Conservation (phyloP, 37 sponge, comb jelly and placozoan species). For the Bolinopsis microptera region DNA sequence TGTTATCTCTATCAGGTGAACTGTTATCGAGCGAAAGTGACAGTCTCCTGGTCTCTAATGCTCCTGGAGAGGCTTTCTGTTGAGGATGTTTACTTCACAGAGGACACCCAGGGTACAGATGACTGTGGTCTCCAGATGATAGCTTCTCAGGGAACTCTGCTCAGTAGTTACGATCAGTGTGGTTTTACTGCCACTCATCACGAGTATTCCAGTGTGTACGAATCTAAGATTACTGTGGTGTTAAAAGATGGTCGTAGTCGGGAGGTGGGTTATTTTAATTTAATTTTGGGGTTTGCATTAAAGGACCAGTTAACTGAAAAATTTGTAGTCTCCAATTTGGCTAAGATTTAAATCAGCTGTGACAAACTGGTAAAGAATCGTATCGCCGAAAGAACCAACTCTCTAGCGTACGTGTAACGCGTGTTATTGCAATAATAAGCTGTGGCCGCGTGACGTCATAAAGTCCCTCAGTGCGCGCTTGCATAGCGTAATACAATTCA, state of each 20-base stretch:
- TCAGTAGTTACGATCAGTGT: conserved; percentile 9
- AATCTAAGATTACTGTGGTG: not conserved
- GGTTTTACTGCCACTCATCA: not conserved
- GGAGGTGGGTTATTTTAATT: too few species aligned
- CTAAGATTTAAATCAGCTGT: too few species aligned
- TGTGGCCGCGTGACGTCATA: too few species aligned
- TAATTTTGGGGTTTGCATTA: too few species aligned
- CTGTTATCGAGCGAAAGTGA: not conserved
- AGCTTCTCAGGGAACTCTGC: not conserved
- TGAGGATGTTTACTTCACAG: conserved; percentile 10
- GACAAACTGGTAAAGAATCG: too few species aligned
- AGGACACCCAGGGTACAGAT: not conserved
- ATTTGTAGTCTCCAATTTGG: too few species aligned
- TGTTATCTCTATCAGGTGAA: conserved; percentile 12
- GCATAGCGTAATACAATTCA: too few species aligned
- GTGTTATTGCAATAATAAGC: too few species aligned
- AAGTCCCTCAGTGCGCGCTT: too few species aligned
- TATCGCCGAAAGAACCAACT: too few species aligned
- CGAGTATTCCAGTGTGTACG: not conserved
- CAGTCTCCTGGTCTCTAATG: not conserved
- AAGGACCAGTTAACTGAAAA: too few species aligned
- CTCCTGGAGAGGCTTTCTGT: not conserved
- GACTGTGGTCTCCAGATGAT: not conserved
- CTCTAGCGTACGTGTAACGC: too few species aligned
- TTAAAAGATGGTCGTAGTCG: not conserved